Conservation (phyloP, 1,140 invertebrate species). For the Patella vulgata region DNA sequence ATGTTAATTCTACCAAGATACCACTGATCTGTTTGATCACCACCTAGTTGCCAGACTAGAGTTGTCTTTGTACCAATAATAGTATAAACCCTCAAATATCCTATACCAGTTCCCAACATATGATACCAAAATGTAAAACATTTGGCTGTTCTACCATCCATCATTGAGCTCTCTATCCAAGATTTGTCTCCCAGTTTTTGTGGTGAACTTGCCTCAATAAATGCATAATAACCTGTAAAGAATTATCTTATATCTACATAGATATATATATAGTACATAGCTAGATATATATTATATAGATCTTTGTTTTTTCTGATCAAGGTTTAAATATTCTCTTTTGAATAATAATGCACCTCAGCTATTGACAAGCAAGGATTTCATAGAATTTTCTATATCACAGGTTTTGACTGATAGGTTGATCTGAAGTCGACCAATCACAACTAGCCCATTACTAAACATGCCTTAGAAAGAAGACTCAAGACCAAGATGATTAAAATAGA, state of each 20-base stretch:
- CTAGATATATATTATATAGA: too few species aligned
- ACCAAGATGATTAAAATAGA: too few species aligned
- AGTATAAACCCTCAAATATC: slow-evolving; percentile 47
- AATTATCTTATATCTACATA: too few species aligned
- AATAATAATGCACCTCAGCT: neutral
- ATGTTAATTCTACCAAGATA: slow-evolving; percentile 36
- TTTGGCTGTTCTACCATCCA: slow-evolving; percentile 35
- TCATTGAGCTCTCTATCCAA: slow-evolving; percentile 48
- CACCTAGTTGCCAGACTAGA: slow-evolving; percentile 43
- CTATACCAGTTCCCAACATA: slow-evolving; percentile 74
- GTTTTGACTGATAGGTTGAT: too few species aligned
- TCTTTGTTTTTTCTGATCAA: too few species aligned
- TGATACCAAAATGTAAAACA: slow-evolving; percentile 76
- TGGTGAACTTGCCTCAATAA: slow-evolving; percentile 39
- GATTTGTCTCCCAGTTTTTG: slow-evolving; percentile 46
- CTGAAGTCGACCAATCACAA: too few species aligned
- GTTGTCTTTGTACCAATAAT: slow-evolving; percentile 7
- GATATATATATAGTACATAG: too few species aligned
- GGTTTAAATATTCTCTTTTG: neutral
- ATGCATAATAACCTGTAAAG: slow-evolving; percentile 51
- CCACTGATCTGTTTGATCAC: slow-evolving; percentile 53
- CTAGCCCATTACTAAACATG: too few species aligned
- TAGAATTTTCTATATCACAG: too few species aligned
- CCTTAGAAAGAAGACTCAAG: too few species aligned
- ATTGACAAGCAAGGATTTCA: neutral